Percentiles rank a stretch among this genome's conserved stretches.
Evolutionary conservation across 1,140 invertebrate species (phyloP).

Genomic region (Rhagoletis pomonella): DNA sequence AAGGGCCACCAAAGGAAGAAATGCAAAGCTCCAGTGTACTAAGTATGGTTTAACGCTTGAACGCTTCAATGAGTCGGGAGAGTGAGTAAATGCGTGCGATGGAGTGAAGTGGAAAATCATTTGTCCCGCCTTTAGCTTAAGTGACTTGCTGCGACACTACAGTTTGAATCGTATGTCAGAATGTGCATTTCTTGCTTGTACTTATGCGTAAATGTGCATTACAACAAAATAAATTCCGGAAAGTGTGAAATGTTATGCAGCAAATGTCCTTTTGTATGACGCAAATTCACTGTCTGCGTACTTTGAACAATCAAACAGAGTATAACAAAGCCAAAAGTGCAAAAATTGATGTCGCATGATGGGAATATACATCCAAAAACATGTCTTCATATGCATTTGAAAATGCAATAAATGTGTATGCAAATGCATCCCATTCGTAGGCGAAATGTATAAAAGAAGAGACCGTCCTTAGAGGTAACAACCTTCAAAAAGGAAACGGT

Average conservation of each 20-base stretch:
- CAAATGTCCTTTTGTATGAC: constrained; percentile 26
- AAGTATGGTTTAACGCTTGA: neutral
- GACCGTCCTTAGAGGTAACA: no score
- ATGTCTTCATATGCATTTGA: neutral
- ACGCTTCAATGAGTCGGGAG: constrained; percentile 19
- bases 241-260: constrained; percentile 48
- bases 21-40: neutral
- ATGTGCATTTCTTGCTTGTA: neutral
- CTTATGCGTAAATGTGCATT: neutral
- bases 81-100: neutral
- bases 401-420: neutral
- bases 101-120: constrained; percentile 38
- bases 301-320: neutral
- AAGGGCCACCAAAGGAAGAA: neutral
- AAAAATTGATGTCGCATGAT: neutral
- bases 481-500: no score
- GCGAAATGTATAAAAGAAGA: no score
- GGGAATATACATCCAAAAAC: neutral
- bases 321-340: neutral
- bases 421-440: neutral
- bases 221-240: constrained; percentile 15
- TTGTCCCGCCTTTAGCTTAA: neutral
- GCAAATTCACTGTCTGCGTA: constrained; percentile 17
- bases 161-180: neutral
- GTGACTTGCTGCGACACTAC: neutral